phyloP scores from a whole-genome alignment of 2,113 vertebrate species.

The Delphinapterus leucas region DNA sequence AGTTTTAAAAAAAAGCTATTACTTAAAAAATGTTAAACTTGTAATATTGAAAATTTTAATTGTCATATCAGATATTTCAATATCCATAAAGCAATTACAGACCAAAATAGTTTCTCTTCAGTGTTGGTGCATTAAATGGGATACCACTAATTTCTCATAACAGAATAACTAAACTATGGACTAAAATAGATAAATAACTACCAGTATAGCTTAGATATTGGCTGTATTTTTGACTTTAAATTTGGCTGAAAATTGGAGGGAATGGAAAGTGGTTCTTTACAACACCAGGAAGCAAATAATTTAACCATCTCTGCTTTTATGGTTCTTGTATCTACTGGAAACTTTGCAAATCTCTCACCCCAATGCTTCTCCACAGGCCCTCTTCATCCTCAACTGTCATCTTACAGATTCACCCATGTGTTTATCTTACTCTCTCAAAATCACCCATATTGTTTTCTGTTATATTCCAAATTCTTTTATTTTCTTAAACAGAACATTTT shows the following conservation, averaged over 20 bases:
- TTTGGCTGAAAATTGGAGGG: not conserved
- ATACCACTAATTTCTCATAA: not conserved
- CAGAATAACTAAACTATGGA: not conserved
- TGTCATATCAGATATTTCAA: constrained; percentile 23
- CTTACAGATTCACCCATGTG: not conserved
- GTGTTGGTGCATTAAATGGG: not conserved
- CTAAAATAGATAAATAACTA: constrained; percentile 7
- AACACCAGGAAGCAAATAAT: not conserved
- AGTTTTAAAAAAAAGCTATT: not conserved
- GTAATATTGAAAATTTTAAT: not conserved
- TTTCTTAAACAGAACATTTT: not conserved
- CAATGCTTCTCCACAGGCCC: not conserved
- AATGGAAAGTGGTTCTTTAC: not conserved
- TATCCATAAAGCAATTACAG: not conserved
- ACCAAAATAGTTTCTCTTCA: not conserved
- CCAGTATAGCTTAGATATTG: not conserved
- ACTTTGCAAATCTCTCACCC: not conserved
- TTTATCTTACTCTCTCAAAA: not conserved
- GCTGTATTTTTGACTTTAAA: not conserved
- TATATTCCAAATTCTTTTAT: not conserved
- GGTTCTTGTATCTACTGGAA: not conserved
- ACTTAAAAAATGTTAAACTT: not conserved
- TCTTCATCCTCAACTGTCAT: not conserved
- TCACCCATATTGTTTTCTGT: not conserved
- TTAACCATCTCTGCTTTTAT: not conserved